phyloP scores from a whole-genome alignment of 2,797 vertebrate species.

The Nothura maculosa region DNA sequence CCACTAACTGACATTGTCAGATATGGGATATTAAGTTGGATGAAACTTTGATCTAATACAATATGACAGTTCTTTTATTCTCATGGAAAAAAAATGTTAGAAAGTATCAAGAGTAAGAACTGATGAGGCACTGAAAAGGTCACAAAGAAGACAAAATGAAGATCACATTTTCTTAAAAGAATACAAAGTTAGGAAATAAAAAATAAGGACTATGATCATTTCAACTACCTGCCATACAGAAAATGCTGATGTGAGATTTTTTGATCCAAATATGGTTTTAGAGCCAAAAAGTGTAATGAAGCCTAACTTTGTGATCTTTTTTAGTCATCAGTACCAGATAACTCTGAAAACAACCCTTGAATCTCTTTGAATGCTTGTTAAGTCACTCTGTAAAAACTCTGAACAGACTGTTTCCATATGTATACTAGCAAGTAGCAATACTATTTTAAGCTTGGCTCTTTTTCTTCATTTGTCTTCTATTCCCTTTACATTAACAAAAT shows the following conservation, averaged over 20 bases:
- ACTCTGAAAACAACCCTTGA: background rate
- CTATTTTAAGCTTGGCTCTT: background rate
- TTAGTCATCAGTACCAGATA: background rate
- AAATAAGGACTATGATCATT: background rate
- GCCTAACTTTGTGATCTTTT: background rate
- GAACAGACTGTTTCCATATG: background rate
- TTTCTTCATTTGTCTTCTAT: background rate
- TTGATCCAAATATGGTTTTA: background rate
- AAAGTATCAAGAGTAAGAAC: background rate
- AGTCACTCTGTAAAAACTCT: background rate
- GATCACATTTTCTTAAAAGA: background rate
- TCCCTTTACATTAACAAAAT: background rate
- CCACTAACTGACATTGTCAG: constrained; percentile 1
- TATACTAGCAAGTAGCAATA: background rate
- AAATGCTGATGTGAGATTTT: background rate
- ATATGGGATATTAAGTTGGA: background rate
- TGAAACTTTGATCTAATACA: constrained; percentile 26
- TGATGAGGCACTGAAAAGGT: background rate
- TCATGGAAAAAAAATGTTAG: background rate
- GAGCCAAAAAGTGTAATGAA: background rate
- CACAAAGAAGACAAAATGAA: background rate
- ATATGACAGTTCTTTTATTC: background rate
- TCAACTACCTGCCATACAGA: background rate
- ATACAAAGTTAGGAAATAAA: background rate
- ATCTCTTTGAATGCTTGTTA: background rate